These are phyloP conservation scores for Nymphalis c-album DNA, from an alignment of 2,888 invertebrate species.

Conservation along the genomic window DNA sequence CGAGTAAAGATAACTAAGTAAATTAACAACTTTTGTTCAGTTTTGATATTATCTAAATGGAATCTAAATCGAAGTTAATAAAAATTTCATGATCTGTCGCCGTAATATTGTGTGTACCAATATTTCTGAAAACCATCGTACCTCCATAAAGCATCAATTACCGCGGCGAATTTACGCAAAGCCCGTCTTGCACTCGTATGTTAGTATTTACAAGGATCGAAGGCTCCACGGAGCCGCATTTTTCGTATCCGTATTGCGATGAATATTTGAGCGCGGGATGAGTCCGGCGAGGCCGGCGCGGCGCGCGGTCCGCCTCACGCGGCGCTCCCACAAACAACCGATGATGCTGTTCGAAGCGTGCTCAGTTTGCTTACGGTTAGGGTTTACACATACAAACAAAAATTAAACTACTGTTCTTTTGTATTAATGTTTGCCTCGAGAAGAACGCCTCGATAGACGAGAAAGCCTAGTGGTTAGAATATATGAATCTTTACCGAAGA, in stretches of 20 bases:
- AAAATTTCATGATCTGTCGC: too few relatives aligned
- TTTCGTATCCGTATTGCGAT: slow-evolving; percentile 7
- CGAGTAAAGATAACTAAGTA: too few relatives aligned
- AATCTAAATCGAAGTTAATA: too few relatives aligned
- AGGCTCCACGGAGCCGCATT: slow-evolving; percentile 5
- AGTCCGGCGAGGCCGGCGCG: background rate
- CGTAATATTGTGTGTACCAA: too few relatives aligned
- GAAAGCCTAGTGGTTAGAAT: too few relatives aligned
- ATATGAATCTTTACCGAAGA: too few relatives aligned
- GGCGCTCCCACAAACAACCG: slow-evolving; percentile 11
- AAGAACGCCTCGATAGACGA: too few relatives aligned
- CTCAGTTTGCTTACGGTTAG: background rate
- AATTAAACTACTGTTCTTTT: too few relatives aligned
- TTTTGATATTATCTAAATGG: too few relatives aligned
- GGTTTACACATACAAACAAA: background rate
- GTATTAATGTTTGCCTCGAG: too few relatives aligned
- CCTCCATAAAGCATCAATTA: background rate
- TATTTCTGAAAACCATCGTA: too few relatives aligned
- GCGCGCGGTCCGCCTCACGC: background rate
- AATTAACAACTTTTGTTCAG: too few relatives aligned
- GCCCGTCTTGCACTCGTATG: background rate
- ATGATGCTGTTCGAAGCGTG: slow-evolving; percentile 11
- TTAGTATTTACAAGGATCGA: slow-evolving; percentile 8
- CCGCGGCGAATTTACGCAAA: background rate
- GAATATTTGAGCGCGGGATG: slow-evolving; percentile 14